These are phyloP conservation scores for Spongilla lacustris DNA, from an alignment of 37 sponge, comb jelly and placozoan species.

Conservation along the genomic window DNA sequence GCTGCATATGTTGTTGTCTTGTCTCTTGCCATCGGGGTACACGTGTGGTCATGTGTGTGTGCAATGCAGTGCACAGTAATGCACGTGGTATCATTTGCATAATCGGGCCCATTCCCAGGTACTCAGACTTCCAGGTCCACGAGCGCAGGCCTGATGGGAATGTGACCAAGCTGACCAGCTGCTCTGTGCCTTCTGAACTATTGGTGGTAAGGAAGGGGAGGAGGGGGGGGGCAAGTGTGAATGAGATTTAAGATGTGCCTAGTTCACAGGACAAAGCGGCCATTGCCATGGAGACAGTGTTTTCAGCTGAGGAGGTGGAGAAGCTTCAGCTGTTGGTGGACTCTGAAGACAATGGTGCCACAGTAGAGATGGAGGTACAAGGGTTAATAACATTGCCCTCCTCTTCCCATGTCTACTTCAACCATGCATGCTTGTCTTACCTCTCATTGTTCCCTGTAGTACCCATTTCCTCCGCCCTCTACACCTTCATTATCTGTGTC, in stretches of 20 bases:
- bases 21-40: too few species aligned
- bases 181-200: conserved; percentile 18
- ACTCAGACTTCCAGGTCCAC: conserved; percentile 81
- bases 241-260: neutral
- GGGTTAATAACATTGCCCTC: too few species aligned
- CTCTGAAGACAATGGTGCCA: neutral
- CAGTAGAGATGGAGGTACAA: neutral
- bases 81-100: neutral
- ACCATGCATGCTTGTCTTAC: too few species aligned
- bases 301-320: conserved; percentile 14
- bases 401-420: too few species aligned
- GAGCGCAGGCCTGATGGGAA: conserved; percentile 49
- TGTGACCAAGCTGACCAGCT: conserved; percentile 41
- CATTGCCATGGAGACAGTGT: neutral
- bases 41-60: too few species aligned
- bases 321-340: conserved; percentile 6
- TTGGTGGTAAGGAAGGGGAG: neutral
- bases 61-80: neutral
- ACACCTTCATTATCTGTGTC: too few species aligned
- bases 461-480: too few species aligned
- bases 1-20: too few species aligned
- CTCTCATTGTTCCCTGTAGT: too few species aligned
- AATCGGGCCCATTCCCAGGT: conserved; percentile 26
- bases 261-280: conserved; percentile 1
- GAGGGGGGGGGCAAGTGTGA: neutral